Conservation (phyloP, 2,888 invertebrate species). For the Patella pellucida region DNA sequence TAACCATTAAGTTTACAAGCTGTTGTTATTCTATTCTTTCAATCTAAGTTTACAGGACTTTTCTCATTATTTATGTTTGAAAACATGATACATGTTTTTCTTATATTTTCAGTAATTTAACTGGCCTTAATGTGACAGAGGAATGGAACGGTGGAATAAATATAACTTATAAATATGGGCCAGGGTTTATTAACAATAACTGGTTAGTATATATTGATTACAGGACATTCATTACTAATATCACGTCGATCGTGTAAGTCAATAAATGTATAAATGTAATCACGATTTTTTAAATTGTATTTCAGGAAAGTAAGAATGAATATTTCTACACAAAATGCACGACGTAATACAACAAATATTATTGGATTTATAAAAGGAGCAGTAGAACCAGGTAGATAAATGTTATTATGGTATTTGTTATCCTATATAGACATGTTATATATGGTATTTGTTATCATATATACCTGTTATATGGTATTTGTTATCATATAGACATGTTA, state of each 20-base stretch:
- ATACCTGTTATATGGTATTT: too few species aligned
- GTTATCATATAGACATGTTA: too few species aligned
- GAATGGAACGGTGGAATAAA: constrained; percentile 71
- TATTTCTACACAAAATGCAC: constrained; percentile 45
- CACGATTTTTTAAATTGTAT: neutral
- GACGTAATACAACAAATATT: constrained; percentile 49
- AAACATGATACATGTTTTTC: too few species aligned
- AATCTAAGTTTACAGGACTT: too few species aligned
- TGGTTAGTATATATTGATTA: constrained; percentile 31
- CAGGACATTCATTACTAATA: neutral
- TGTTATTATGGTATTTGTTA: neutral
- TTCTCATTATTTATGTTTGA: too few species aligned
- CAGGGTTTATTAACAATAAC: constrained; percentile 59
- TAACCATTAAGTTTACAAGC: too few species aligned
- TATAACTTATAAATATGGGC: constrained; percentile 70
- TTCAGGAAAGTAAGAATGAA: constrained; percentile 49
- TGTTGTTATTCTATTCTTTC: too few species aligned
- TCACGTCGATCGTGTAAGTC: neutral
- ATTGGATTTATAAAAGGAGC: constrained; percentile 56
- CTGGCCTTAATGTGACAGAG: constrained; percentile 62
- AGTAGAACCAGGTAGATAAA: constrained; percentile 51
- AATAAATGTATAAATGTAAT: neutral
- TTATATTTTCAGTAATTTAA: constrained; percentile 42
- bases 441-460: constrained; percentile 74
- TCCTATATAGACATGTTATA: constrained; percentile 72